Evolutionary conservation across 2,113 vertebrate species (phyloP).

Genomic region (Plecotus auritus): DNA sequence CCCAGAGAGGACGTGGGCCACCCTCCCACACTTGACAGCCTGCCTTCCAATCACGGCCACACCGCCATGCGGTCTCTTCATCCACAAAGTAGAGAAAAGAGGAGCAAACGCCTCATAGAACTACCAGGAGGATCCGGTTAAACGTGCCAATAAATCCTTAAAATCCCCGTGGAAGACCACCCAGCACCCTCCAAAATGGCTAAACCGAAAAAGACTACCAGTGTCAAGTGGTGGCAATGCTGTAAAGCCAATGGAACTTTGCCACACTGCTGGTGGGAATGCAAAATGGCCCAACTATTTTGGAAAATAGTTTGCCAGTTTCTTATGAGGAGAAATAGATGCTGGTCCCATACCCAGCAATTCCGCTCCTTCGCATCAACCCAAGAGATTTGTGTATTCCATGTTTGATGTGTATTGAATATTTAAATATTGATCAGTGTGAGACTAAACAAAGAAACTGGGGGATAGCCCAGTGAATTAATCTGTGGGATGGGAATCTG

Average conservation of each 20-base stretch:
- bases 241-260: fast-evolving
- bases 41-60: background rate
- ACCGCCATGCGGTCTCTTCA: background rate
- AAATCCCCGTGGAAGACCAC: background rate
- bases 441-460: background rate
- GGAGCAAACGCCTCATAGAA: too few species aligned
- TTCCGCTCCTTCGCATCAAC: background rate
- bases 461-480: background rate
- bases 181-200: background rate
- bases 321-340: background rate
- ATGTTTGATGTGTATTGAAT: background rate
- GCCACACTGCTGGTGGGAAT: fast-evolving
- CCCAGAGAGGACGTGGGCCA: fast-evolving
- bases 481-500: background rate
- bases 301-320: background rate
- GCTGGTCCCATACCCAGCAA: background rate
- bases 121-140: background rate
- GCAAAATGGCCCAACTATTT: background rate
- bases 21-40: background rate
- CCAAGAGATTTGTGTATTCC: background rate
- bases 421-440: background rate
- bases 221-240: too few species aligned
- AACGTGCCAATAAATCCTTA: background rate
- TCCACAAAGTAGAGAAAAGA: background rate
- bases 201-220: background rate